These are phyloP conservation scores for Pteronura brasiliensis DNA, from an alignment of 2,113 vertebrate genomes.

Conservation along the genomic window DNA sequence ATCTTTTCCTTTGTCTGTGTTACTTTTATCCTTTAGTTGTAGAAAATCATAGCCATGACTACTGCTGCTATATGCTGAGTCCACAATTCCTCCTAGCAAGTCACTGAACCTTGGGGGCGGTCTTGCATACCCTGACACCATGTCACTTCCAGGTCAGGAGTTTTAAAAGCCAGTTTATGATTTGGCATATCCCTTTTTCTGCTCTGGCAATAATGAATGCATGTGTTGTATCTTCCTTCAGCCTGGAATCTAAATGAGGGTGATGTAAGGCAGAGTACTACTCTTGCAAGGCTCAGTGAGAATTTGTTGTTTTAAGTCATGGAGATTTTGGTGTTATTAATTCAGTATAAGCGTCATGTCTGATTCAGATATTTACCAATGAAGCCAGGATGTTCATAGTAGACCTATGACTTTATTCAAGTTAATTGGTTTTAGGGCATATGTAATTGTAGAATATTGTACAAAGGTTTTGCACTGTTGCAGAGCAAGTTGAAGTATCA, in stretches of 20 bases:
- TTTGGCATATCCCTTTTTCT: not conserved
- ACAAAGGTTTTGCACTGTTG: not conserved
- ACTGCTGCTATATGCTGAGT: not conserved
- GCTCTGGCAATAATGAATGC: not conserved
- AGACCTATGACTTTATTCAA: not conserved
- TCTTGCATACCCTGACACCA: not conserved
- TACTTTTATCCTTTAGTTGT: not conserved
- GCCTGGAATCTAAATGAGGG: not conserved
- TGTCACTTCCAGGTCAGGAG: not conserved
- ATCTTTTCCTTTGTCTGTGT: not conserved
- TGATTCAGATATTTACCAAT: not conserved
- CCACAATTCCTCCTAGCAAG: not conserved
- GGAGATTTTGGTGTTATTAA: not conserved
- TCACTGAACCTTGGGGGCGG: accelerated
- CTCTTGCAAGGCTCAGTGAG: not conserved
- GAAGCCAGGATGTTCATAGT: not conserved
- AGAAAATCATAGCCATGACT: not conserved
- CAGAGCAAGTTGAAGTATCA: not conserved
- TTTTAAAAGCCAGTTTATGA: not conserved
- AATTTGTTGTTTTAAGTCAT: not conserved
- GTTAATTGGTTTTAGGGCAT: not conserved
- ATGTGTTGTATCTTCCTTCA: not conserved
- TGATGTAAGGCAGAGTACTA: not conserved
- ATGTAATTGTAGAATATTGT: not conserved
- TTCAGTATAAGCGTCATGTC: not conserved